Evolutionary conservation across 1,140 invertebrate species (phyloP).

Genomic region (Leptopilina clavipes): DNA sequence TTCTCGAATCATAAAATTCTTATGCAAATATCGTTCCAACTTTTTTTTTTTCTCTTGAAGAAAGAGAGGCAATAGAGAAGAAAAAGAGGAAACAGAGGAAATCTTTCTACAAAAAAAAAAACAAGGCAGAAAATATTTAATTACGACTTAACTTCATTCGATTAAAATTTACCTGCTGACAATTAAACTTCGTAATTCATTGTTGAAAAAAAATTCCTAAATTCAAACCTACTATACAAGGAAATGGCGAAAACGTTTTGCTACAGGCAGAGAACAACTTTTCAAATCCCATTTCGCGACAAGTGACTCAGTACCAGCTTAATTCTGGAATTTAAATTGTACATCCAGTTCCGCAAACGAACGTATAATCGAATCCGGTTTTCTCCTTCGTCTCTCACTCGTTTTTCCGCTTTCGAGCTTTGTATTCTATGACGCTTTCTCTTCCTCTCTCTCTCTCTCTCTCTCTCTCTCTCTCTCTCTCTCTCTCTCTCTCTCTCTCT

Average conservation of each 20-base stretch:
- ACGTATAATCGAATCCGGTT: slow-evolving; percentile 27
- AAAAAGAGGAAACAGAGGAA: not conserved
- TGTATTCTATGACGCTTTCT: not conserved
- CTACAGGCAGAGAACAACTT: slow-evolving; percentile 4
- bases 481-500: not conserved
- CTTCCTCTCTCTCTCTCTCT: not conserved
- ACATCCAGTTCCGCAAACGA: slow-evolving; percentile 31
- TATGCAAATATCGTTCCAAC: slow-evolving; percentile 1
- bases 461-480: not conserved
- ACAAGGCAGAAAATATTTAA: not conserved
- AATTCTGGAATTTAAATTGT: slow-evolving; percentile 31
- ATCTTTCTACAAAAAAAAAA: not conserved
- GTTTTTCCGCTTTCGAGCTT: slow-evolving; percentile 18
- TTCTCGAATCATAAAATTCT: not conserved
- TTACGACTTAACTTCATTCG: not conserved
- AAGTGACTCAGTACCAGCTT: slow-evolving; percentile 26
- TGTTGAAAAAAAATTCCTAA: not conserved
- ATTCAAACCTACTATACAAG: not conserved
- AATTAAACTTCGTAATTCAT: slow-evolving; percentile 9
- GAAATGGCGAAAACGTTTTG: slow-evolving; percentile 1
- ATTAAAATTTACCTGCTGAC: not conserved
- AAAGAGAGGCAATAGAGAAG: no score
- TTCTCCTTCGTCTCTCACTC: not conserved
- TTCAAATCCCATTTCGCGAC: slow-evolving; percentile 28
- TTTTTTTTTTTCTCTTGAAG: no score